phyloP scores from a whole-genome alignment of 2,888 invertebrate species.

The Cyclophora albipunctata region DNA sequence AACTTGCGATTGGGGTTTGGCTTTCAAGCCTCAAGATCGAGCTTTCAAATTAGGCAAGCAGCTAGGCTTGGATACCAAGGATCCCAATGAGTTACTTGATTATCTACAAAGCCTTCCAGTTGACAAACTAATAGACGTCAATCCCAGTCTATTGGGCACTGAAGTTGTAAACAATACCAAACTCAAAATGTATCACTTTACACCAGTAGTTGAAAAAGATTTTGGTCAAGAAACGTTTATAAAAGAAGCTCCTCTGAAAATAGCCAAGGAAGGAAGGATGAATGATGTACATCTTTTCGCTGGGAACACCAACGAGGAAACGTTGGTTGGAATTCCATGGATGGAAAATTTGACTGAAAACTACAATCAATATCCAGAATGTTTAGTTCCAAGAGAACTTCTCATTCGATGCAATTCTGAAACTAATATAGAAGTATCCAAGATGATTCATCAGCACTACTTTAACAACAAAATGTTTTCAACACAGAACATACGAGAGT shows the following conservation, averaged over 20 bases:
- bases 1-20: slow-evolving; percentile 34
- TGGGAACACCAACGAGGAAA: slow-evolving; percentile 81
- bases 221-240: slow-evolving; percentile 38
- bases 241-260: slow-evolving; percentile 26
- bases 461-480: slow-evolving; percentile 28
- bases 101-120: slow-evolving; percentile 36
- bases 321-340: slow-evolving; percentile 28
- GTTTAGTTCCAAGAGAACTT: slow-evolving; percentile 37
- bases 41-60: slow-evolving; percentile 39
- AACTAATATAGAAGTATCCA: slow-evolving; percentile 28
- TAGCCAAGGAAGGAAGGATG: slow-evolving; percentile 54
- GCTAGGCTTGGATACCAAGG: slow-evolving; percentile 34
- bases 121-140: slow-evolving; percentile 28
- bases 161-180: slow-evolving; percentile 29
- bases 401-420: slow-evolving; percentile 20
- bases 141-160: slow-evolving; percentile 27
- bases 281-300: slow-evolving; percentile 78
- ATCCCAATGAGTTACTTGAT: slow-evolving; percentile 33
- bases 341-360: slow-evolving; percentile 16
- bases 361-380: slow-evolving; percentile 31
- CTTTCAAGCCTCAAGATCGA: slow-evolving; percentile 28
- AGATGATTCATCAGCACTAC: slow-evolving; percentile 34
- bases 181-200: slow-evolving; percentile 34
- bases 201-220: slow-evolving; percentile 44
- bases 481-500: slow-evolving; percentile 26